phyloP scores from a whole-genome alignment of 2,113 vertebrate species.

The Seriola rivoliana region DNA sequence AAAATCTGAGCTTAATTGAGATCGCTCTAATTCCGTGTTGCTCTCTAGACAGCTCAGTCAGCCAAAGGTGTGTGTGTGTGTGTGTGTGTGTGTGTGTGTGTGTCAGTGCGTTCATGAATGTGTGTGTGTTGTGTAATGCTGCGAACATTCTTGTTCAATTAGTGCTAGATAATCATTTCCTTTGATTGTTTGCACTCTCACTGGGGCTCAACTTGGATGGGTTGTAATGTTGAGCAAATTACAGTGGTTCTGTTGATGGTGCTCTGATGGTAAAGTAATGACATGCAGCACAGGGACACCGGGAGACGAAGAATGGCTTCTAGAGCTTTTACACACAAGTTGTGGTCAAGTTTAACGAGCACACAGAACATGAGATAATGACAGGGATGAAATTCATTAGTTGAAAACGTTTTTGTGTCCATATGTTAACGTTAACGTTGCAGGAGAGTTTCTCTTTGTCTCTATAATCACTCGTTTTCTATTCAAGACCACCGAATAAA shows the following conservation, averaged over 20 bases:
- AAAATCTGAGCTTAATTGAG: constrained; percentile 21
- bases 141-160: constrained; percentile 7
- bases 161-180: constrained; percentile 37
- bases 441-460: not conserved
- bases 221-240: constrained; percentile 14
- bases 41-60: constrained; percentile 11
- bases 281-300: not conserved
- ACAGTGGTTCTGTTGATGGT: not conserved
- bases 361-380: not conserved
- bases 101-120: not conserved
- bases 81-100: constrained; percentile 4
- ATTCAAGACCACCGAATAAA: no score
- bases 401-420: not conserved
- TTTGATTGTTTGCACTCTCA: constrained; percentile 41
- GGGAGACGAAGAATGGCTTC: not conserved
- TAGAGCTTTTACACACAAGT: not conserved
- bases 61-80: not conserved
- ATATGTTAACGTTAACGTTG: not conserved
- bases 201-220: constrained; percentile 12
- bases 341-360: not conserved
- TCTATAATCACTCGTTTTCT: not conserved
- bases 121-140: not conserved
- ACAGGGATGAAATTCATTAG: not conserved
- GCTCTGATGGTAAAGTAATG: constrained; percentile 4
- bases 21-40: constrained; percentile 17